phyloP scores from a whole-genome alignment of 1,140 invertebrate species.

The Anthonomus grandis region DNA sequence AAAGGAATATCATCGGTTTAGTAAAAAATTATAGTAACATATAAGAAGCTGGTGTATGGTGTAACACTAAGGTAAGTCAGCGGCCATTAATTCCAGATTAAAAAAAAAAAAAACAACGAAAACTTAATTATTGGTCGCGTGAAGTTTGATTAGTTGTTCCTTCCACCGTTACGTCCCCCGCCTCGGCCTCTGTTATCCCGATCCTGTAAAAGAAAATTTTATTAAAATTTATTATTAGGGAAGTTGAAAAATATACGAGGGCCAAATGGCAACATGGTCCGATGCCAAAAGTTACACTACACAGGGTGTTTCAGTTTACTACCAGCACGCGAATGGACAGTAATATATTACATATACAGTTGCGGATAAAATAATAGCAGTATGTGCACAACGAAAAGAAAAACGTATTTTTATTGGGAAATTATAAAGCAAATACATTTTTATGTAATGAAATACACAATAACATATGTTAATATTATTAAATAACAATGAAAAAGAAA shows the following conservation, averaged over 20 bases:
- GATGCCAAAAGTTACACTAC: background rate
- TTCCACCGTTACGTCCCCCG: constrained; percentile 40
- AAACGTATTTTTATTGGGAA: too few species aligned
- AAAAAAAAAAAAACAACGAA: constrained; percentile 30
- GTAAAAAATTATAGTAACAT: background rate
- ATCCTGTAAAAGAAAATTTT: constrained; percentile 43
- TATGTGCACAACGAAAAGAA: too few species aligned
- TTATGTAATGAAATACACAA: too few species aligned
- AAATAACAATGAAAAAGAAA: too few species aligned
- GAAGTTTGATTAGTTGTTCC: background rate
- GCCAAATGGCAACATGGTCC: background rate
- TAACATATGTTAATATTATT: too few species aligned
- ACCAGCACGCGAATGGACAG: too few species aligned
- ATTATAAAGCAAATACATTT: too few species aligned
- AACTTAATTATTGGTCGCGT: constrained; percentile 32
- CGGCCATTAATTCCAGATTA: constrained; percentile 21
- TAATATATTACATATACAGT: too few species aligned
- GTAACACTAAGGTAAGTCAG: constrained; percentile 11
- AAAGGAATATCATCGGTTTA: constrained; percentile 29
- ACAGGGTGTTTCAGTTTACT: background rate
- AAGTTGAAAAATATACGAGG: too few species aligned
- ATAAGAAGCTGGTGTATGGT: constrained; percentile 16
- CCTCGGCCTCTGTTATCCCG: constrained; percentile 41
- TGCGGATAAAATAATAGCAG: too few species aligned
- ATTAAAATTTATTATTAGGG: too few species aligned